These are phyloP conservation scores for Orchestia grillus DNA, from an alignment of 1,140 invertebrate genomes.

Conservation along the genomic window DNA sequence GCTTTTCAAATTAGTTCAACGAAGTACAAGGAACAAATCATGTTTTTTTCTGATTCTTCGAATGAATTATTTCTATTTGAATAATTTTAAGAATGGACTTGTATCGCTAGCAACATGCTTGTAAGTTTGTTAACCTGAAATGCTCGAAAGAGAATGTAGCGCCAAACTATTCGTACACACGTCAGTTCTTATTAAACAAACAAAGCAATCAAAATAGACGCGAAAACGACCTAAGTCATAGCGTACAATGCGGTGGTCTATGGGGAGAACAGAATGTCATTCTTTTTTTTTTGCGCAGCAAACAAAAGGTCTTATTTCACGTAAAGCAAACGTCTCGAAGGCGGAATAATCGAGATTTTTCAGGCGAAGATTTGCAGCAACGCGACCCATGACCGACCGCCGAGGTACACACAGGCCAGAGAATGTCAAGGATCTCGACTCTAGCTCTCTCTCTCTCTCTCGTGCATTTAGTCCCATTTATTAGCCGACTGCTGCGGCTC, in stretches of 20 bases:
- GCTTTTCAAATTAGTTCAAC: background rate
- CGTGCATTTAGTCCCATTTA: background rate
- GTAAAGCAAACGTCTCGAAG: background rate
- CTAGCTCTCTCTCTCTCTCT: background rate
- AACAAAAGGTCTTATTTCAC: background rate
- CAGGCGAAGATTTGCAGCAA: background rate
- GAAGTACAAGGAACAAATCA: background rate
- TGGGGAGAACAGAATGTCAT: no score
- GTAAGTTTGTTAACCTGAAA: background rate
- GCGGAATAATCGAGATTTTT: slow-evolving; percentile 1
- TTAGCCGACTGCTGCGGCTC: background rate
- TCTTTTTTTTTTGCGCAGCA: no score
- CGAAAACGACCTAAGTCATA: no score
- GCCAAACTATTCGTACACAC: no score
- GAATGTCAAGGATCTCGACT: slow-evolving; percentile 27
- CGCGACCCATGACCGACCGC: background rate
- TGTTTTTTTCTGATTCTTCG: background rate
- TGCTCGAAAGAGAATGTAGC: background rate
- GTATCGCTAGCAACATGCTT: background rate
- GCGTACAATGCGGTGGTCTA: no score
- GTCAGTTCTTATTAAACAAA: background rate
- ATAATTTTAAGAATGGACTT: background rate
- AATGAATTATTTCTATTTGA: background rate
- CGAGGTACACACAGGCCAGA: background rate
- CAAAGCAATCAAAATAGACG: background rate